Conservation (phyloP, 2,113 vertebrate genomes). For the Tautogolabrus adspersus region DNA sequence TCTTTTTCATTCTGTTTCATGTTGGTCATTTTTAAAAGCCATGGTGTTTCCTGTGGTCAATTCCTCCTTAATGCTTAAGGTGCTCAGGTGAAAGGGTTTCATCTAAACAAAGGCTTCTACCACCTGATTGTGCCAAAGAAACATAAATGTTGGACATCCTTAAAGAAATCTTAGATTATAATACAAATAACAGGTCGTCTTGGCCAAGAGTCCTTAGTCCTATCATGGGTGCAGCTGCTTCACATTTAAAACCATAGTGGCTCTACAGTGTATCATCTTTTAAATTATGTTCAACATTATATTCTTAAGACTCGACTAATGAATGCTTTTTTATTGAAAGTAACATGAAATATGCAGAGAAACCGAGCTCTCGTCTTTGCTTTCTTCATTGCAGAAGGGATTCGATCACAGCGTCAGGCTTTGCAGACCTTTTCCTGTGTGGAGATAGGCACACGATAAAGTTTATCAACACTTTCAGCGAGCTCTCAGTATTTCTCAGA, state of each 20-base stretch:
- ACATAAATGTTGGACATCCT: constrained; percentile 19
- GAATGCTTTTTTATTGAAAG: constrained; percentile 11
- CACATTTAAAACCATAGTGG: constrained; percentile 47
- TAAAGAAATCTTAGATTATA: constrained; percentile 8
- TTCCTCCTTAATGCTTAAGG: background rate
- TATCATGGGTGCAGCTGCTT: constrained; percentile 29
- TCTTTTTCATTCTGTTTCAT: background rate
- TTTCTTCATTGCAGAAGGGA: constrained; percentile 92
- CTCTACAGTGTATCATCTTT: constrained; percentile 60
- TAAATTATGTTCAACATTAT: constrained; percentile 50
- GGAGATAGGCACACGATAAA: constrained; percentile 43
- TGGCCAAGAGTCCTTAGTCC: constrained; percentile 27
- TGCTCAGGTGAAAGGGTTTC: background rate
- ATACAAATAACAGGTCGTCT: constrained; percentile 29
- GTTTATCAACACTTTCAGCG: constrained; percentile 36
- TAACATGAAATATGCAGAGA: constrained; percentile 18
- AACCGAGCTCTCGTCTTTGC: background rate
- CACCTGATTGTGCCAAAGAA: constrained; percentile 15
- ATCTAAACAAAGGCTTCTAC: background rate
- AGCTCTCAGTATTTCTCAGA: constrained; percentile 60
- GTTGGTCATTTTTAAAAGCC: constrained; percentile 4
- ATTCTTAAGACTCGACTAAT: constrained; percentile 27
- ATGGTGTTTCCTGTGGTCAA: constrained; percentile 1
- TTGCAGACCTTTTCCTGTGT: constrained; percentile 94
- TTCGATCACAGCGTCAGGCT: constrained; percentile 92